Evolutionary conservation across 2,888 invertebrate species (phyloP).

Genomic region (Orchesella flavescens): DNA sequence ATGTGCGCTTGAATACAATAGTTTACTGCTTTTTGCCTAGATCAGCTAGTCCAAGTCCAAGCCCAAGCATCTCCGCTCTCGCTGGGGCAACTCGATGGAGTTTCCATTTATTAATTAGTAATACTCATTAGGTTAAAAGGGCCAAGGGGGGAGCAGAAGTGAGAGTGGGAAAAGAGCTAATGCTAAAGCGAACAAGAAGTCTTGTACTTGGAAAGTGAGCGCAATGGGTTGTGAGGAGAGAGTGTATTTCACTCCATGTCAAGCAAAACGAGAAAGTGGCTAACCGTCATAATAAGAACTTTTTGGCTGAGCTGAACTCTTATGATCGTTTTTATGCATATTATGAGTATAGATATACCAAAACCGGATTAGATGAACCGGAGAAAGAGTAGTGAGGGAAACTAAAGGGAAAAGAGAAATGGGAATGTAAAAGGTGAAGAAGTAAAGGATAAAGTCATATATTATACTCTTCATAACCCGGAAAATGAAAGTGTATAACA

Average conservation of each 20-base stretch:
- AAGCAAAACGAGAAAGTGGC: conserved; percentile 37
- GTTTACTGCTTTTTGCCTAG: neutral
- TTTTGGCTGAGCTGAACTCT: neutral
- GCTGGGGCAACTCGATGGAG: conserved; percentile 13
- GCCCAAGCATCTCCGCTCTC: neutral
- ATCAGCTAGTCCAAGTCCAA: too few relatives aligned
- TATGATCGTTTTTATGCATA: neutral
- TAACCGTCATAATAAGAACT: conserved; percentile 39
- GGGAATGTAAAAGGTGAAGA: conserved; percentile 3
- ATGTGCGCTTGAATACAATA: neutral
- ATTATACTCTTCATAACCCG: neutral
- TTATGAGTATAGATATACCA: neutral
- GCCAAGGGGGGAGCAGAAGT: conserved; percentile 21
- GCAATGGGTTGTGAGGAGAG: neutral
- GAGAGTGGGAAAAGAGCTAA: too few relatives aligned
- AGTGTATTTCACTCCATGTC: conserved; percentile 18
- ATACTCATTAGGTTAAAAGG: conserved; percentile 69
- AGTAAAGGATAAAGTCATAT: neutral
- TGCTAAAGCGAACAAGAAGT: conserved; percentile 14
- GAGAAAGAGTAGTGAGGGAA: neutral
- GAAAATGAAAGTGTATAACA: neutral
- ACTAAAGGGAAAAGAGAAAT: neutral
- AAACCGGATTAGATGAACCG: neutral
- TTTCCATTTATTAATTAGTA: conserved; percentile 70
- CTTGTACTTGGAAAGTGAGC: conserved; percentile 4